Evolutionary conservation across 2,113 vertebrate species (phyloP).

Genomic region (Poeciliopsis retropinna): DNA sequence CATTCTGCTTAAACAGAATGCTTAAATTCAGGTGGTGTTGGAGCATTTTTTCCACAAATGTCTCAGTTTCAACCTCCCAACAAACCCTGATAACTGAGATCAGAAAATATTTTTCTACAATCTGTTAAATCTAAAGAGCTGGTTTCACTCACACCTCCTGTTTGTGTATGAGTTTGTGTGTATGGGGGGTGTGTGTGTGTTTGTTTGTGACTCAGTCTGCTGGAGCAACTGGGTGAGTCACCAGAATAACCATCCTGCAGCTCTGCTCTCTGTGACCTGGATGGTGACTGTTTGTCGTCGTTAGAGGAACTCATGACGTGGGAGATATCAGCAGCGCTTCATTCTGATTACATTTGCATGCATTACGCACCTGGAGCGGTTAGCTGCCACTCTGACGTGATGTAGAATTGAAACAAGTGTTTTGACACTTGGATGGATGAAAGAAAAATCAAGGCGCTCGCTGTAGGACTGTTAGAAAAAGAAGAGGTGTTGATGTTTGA

Average conservation of each 20-base stretch:
- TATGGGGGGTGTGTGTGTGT: too few relatives aligned
- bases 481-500: too few relatives aligned
- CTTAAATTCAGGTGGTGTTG: too few relatives aligned
- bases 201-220: neutral
- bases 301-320: neutral
- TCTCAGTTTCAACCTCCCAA: neutral
- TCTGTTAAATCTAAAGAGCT: neutral
- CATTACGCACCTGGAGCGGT: neutral
- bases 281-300: neutral
- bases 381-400: neutral
- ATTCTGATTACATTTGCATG: constrained; percentile 12
- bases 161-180: too few relatives aligned
- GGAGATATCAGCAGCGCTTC: constrained; percentile 8
- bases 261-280: constrained; percentile 25
- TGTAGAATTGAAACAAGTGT: neutral
- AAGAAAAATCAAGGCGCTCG: neutral
- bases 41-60: too few relatives aligned
- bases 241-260: constrained; percentile 8
- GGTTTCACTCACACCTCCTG: neutral
- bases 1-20: too few relatives aligned
- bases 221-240: constrained; percentile 38
- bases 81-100: neutral
- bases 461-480: too few relatives aligned
- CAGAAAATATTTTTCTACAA: constrained; percentile 5
- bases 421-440: neutral